Evolutionary conservation across 2,113 vertebrate genomes (phyloP).

Genomic region (Pleuronectes platessa): DNA sequence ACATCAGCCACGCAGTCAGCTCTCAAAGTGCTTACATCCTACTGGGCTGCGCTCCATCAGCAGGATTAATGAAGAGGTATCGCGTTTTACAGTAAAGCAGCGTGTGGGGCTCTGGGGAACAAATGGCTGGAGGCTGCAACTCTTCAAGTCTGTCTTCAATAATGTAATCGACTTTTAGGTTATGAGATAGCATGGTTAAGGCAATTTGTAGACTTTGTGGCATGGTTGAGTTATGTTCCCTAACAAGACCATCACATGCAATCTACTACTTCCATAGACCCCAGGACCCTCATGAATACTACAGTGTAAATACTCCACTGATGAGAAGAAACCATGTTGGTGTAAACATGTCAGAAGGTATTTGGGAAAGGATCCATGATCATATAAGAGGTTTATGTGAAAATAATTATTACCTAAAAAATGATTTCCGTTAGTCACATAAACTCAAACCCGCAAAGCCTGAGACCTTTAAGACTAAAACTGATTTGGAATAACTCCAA

Average conservation of each 20-base stretch:
- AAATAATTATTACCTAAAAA: slow-evolving; percentile 57
- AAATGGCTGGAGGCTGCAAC: slow-evolving; percentile 62
- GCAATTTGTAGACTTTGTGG: slow-evolving; percentile 68
- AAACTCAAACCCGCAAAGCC: not conserved
- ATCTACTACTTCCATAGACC: slow-evolving; percentile 52
- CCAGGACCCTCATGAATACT: slow-evolving; percentile 63
- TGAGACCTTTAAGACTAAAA: slow-evolving; percentile 16
- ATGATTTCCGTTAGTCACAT: slow-evolving; percentile 21
- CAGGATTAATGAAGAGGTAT: slow-evolving; percentile 81
- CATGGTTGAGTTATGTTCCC: slow-evolving; percentile 68
- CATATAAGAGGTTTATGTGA: slow-evolving; percentile 41
- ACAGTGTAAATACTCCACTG: slow-evolving; percentile 49
- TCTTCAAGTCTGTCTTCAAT: slow-evolving; percentile 75
- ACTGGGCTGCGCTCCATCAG: slow-evolving; percentile 74
- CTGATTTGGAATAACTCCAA: slow-evolving; percentile 10
- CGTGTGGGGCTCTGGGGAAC: slow-evolving; percentile 59
- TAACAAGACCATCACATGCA: slow-evolving; percentile 75
- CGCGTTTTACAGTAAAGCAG: slow-evolving; percentile 74
- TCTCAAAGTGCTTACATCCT: slow-evolving; percentile 64
- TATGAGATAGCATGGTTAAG: slow-evolving; percentile 63
- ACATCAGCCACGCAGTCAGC: slow-evolving; percentile 27
- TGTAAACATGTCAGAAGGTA: slow-evolving; percentile 42
- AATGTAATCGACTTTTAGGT: slow-evolving; percentile 73
- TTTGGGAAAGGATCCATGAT: slow-evolving; percentile 44
- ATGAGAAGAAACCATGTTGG: slow-evolving; percentile 29